Evolutionary conservation across 2,888 invertebrate genomes (phyloP).

Genomic region (Spodoptera exigua): DNA sequence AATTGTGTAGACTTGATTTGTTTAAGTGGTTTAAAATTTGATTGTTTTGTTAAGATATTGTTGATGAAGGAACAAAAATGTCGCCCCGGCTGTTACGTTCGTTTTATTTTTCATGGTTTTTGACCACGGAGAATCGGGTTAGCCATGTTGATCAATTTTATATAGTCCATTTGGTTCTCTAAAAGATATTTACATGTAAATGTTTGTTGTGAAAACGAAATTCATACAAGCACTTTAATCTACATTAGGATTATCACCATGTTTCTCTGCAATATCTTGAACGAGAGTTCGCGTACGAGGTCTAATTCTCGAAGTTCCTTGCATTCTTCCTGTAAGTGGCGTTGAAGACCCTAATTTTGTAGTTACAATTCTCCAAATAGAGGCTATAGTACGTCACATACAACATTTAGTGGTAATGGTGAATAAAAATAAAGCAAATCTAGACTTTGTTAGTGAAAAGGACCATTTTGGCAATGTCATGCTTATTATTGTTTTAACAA

Average conservation of each 20-base stretch:
- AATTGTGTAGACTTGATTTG: constrained; percentile 57
- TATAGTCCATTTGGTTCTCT: too few species aligned
- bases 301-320: neutral
- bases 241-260: too few species aligned
- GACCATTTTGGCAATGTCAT: neutral
- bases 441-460: too few species aligned
- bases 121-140: neutral
- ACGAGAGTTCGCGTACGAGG: neutral
- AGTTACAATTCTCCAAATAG: neutral
- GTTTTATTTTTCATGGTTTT: constrained; percentile 11
- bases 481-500: too few species aligned
- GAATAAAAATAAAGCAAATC: too few species aligned
- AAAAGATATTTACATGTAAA: too few species aligned
- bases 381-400: too few species aligned
- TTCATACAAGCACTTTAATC: too few species aligned
- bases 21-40: constrained; percentile 54
- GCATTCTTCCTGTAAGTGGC: neutral
- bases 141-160: too few species aligned
- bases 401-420: too few species aligned
- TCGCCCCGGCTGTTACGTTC: constrained; percentile 7
- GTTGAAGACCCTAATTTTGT: constrained; percentile 4
- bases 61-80: constrained; percentile 9
- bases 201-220: too few species aligned
- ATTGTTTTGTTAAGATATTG: constrained; percentile 45
- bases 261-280: too few species aligned